phyloP scores from a whole-genome alignment of 2,797 vertebrate species.

The Hyperoplus lanceolatus region DNA sequence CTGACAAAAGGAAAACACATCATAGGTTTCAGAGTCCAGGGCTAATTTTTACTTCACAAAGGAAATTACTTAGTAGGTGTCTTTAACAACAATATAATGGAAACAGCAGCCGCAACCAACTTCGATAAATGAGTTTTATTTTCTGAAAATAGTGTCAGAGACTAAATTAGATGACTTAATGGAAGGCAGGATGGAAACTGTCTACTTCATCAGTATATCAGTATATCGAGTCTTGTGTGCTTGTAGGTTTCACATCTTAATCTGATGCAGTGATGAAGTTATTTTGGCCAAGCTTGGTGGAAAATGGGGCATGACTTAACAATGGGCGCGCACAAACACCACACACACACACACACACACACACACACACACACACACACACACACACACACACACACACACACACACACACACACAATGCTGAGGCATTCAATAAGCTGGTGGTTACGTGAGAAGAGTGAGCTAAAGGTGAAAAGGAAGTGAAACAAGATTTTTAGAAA shows the following conservation, averaged over 20 bases:
- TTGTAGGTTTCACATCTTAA: slow-evolving; percentile 34
- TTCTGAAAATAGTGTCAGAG: slow-evolving; percentile 7
- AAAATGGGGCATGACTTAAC: slow-evolving; percentile 53
- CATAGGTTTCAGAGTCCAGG: not conserved
- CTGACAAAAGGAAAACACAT: not conserved
- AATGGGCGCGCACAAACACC: slow-evolving; percentile 2
- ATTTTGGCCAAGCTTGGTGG: slow-evolving; percentile 1
- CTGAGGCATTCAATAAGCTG: slow-evolving; percentile 43
- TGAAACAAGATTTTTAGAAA: not conserved
- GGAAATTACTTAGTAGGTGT: not conserved
- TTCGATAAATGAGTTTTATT: not conserved
- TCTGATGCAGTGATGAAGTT: slow-evolving; percentile 2
- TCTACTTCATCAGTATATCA: slow-evolving; percentile 34
- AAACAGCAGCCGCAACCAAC: not conserved
- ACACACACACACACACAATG: no score
- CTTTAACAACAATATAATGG: not conserved
- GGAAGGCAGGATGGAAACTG: slow-evolving; percentile 51
- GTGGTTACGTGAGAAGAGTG: not conserved
- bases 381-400: no score
- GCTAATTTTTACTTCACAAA: not conserved
- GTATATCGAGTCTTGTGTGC: not conserved
- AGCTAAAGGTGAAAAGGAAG: slow-evolving; percentile 46
- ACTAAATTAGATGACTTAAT: not conserved
- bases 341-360: not conserved
- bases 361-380: not conserved